Conservation (phyloP, 2,797 vertebrate genomes). For the Melanogrammus aeglefinus region DNA sequence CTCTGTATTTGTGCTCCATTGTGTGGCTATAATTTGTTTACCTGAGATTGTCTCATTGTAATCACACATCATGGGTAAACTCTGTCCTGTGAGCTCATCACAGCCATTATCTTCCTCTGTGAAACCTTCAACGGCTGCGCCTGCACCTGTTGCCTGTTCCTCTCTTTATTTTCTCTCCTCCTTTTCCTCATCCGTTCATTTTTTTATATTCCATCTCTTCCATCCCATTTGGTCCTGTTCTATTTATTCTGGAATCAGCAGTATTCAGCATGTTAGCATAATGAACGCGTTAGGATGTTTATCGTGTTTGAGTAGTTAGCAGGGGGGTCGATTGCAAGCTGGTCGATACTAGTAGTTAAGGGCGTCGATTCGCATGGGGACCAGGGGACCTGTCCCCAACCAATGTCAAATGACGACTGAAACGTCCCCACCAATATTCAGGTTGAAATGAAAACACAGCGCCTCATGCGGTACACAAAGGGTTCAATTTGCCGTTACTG, state of each 20-base stretch:
- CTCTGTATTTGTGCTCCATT: slow-evolving; percentile 9
- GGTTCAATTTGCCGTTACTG: too few relatives aligned
- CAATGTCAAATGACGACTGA: too few relatives aligned
- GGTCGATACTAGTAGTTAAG: too few relatives aligned
- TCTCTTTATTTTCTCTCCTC: neutral
- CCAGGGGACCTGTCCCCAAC: too few relatives aligned
- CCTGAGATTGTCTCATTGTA: neutral
- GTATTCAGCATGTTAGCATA: slow-evolving; percentile 18
- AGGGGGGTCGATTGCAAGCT: too few relatives aligned
- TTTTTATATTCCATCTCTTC: neutral
- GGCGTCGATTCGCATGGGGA: too few relatives aligned
- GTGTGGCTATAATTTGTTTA: slow-evolving; percentile 36
- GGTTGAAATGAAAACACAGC: too few relatives aligned
- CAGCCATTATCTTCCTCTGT: neutral
- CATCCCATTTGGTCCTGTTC: slow-evolving; percentile 16
- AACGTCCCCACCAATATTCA: too few relatives aligned
- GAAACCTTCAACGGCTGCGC: slow-evolving; percentile 1
- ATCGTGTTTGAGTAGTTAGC: too few relatives aligned
- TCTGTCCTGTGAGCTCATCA: neutral
- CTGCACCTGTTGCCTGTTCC: neutral
- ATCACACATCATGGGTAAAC: neutral
- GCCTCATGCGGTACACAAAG: too few relatives aligned
- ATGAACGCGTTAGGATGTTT: neutral
- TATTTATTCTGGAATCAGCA: too few relatives aligned
- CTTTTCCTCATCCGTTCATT: neutral